phyloP scores from a whole-genome alignment of 2,797 vertebrate species.

The Cyclopterus lumpus region DNA sequence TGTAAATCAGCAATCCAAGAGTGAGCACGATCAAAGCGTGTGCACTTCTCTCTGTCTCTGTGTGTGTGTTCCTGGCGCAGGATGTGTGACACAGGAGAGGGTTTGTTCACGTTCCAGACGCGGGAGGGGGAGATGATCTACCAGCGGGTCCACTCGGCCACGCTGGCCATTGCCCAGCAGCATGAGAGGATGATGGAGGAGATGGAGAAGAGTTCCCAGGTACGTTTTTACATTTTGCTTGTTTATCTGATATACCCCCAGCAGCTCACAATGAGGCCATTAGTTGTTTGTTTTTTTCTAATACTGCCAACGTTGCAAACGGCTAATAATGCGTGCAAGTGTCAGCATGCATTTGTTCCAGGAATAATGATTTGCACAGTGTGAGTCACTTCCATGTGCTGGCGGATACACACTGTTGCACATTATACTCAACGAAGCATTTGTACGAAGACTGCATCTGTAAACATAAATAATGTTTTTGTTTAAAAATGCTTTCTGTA shows the following conservation, averaged over 20 bases:
- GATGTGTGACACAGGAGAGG: constrained; percentile 99
- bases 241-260: constrained; percentile 32
- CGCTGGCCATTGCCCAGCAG: constrained; percentile 97
- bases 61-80: constrained; percentile 83
- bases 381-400: neutral
- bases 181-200: constrained; percentile 98
- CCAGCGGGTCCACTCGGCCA: constrained; percentile 98
- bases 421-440: neutral
- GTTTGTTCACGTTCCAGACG: constrained; percentile 99
- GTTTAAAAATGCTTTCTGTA: neutral
- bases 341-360: constrained; percentile 12
- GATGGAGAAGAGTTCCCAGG: constrained; percentile 98
- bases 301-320: constrained; percentile 6
- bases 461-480: neutral
- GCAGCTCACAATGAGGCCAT: constrained; percentile 18
- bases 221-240: constrained; percentile 63
- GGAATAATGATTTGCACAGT: constrained; percentile 1
- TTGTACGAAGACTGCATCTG: neutral
- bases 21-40: constrained; percentile 66
- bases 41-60: constrained; percentile 56
- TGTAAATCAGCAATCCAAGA: constrained; percentile 67
- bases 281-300: constrained; percentile 5
- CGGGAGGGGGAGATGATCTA: constrained; percentile 99
- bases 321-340: constrained; percentile 17
- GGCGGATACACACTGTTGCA: neutral